Percentiles rank a stretch among this genome's conserved stretches.
Evolutionary conservation across 2,888 invertebrate genomes (phyloP).

Genomic region (Brachylomia viminalis): DNA sequence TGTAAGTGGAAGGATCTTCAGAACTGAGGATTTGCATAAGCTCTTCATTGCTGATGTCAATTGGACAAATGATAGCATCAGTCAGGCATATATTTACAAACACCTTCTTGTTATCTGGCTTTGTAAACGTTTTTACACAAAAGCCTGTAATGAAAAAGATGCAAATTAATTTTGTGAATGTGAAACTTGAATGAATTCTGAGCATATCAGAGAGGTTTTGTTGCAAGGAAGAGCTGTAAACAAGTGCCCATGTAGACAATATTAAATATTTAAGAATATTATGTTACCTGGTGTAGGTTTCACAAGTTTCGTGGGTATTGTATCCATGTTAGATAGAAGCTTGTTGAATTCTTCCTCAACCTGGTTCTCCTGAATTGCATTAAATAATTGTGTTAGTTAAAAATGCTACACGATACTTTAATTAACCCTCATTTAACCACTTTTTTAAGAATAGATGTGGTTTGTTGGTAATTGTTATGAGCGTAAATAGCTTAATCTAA

Average conservation of each 20-base stretch:
- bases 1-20: constrained; percentile 93
- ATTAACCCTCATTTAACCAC: too few species aligned
- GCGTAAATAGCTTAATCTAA: not conserved
- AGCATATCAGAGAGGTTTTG: not conserved
- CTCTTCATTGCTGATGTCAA: constrained; percentile 93
- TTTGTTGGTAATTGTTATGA: not conserved
- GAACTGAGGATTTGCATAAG: constrained; percentile 92
- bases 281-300: constrained; percentile 92
- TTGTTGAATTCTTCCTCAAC: constrained; percentile 91
- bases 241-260: not conserved
- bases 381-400: constrained; percentile 10
- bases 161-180: not conserved
- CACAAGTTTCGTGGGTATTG: constrained; percentile 91
- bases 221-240: not conserved
- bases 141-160: constrained; percentile 90
- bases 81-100: constrained; percentile 97
- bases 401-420: not conserved
- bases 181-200: not conserved
- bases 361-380: constrained; percentile 85
- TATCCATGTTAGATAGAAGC: constrained; percentile 86
- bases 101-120: constrained; percentile 92
- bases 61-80: constrained; percentile 93
- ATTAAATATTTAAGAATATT: not conserved
- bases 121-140: constrained; percentile 94
- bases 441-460: not conserved